Evolutionary conservation across 2,797 vertebrate genomes (phyloP).

Genomic region (Pseudochirops corinnae): DNA sequence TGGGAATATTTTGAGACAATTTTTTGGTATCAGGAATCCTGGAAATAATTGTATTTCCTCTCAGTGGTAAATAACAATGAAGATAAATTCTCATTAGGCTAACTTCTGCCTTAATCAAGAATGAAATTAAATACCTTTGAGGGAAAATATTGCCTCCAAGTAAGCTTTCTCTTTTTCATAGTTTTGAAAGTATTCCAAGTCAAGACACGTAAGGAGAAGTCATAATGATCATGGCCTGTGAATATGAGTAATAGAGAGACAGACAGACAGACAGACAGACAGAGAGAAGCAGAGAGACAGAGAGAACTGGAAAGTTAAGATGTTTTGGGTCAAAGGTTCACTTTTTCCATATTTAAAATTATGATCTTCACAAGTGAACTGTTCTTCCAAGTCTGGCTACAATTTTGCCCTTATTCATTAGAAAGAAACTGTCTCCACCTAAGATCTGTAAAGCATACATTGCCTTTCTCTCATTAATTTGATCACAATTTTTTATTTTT

Average conservation of each 20-base stretch:
- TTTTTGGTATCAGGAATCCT: constrained; percentile 1
- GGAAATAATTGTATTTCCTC: background rate
- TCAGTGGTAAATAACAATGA: background rate
- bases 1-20: constrained; percentile 24
- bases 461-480: background rate
- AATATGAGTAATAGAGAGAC: background rate
- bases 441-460: constrained; percentile 17
- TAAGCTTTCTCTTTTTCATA: constrained; percentile 14
- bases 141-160: constrained; percentile 17
- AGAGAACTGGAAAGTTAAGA: background rate
- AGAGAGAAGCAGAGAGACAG: background rate
- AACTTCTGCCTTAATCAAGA: background rate
- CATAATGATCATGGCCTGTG: background rate
- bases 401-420: background rate
- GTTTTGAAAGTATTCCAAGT: background rate
- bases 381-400: constrained; percentile 6
- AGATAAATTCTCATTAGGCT: background rate
- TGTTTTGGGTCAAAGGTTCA: constrained; percentile 3
- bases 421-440: constrained; percentile 25
- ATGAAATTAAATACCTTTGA: background rate
- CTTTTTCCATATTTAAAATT: constrained; percentile 20
- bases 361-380: constrained; percentile 25
- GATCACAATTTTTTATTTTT: too few relatives aligned
- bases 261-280: too few relatives aligned
- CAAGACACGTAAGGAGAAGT: background rate